These are phyloP conservation scores for Lasioglossum vierecki DNA, from an alignment of 2,888 invertebrate species.

Conservation along the genomic window DNA sequence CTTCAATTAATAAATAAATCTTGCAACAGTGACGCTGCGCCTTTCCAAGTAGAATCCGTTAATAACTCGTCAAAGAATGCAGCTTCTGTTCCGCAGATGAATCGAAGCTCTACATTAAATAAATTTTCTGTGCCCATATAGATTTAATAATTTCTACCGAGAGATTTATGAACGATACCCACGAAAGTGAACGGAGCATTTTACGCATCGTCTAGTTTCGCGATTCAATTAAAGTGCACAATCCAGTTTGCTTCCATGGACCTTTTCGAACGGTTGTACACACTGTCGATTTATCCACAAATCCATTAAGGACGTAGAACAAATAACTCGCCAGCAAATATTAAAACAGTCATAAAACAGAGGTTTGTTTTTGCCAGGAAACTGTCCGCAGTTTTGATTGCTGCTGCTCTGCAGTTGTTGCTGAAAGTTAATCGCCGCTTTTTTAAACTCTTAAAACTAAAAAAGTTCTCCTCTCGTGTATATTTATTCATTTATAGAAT, in stretches of 20 bases:
- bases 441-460: neutral
- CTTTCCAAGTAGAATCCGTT: neutral
- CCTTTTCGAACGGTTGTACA: neutral
- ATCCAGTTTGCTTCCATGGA: neutral
- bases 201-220: neutral
- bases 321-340: neutral
- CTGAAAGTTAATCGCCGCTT: neutral
- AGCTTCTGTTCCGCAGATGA: neutral
- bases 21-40: neutral
- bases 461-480: neutral
- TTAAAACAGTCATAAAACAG: slow-evolving; percentile 2
- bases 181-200: neutral
- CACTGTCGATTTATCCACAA: slow-evolving; percentile 1
- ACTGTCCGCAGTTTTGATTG: neutral
- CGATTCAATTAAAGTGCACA: neutral
- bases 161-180: neutral
- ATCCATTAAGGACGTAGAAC: neutral
- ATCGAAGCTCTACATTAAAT: neutral
- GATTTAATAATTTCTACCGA: neutral
- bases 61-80: neutral
- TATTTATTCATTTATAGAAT: neutral
- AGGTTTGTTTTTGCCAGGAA: neutral
- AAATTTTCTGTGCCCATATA: neutral
- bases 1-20: neutral
- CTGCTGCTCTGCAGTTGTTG: neutral